Evolutionary conservation across 2,113 vertebrate genomes (phyloP).

Genomic region (Numenius arquata): DNA sequence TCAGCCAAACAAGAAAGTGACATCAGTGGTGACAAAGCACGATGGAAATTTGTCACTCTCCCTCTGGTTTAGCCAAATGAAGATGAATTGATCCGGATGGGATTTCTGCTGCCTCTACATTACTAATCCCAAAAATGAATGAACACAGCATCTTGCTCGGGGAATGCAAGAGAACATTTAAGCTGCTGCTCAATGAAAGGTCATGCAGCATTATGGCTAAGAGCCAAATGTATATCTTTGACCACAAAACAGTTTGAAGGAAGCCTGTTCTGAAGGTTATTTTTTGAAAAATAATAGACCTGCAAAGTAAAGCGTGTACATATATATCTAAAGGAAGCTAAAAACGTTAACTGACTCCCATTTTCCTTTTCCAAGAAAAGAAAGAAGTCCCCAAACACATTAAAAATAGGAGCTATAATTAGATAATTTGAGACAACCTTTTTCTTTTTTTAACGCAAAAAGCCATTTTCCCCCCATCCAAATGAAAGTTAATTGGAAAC

Average conservation of each 20-base stretch:
- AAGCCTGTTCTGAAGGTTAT: not conserved
- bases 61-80: not conserved
- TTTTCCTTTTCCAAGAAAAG: not conserved
- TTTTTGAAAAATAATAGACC: not conserved
- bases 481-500: not conserved
- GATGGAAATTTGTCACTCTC: not conserved
- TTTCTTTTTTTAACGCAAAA: not conserved
- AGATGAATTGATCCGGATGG: not conserved
- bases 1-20: not conserved
- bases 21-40: not conserved
- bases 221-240: fast-evolving
- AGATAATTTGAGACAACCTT: not conserved
- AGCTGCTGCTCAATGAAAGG: not conserved
- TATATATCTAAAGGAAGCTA: not conserved
- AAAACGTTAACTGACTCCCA: not conserved
- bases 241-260: not conserved
- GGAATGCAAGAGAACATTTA: not conserved
- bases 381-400: not conserved
- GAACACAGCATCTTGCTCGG: not conserved
- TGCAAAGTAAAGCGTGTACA: not conserved
- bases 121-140: not conserved
- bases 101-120: conserved; percentile 4
- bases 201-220: not conserved
- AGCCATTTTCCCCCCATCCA: not conserved
- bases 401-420: not conserved